Conservation (phyloP, 2,888 invertebrate genomes). For the Tenthredo mesomela region DNA sequence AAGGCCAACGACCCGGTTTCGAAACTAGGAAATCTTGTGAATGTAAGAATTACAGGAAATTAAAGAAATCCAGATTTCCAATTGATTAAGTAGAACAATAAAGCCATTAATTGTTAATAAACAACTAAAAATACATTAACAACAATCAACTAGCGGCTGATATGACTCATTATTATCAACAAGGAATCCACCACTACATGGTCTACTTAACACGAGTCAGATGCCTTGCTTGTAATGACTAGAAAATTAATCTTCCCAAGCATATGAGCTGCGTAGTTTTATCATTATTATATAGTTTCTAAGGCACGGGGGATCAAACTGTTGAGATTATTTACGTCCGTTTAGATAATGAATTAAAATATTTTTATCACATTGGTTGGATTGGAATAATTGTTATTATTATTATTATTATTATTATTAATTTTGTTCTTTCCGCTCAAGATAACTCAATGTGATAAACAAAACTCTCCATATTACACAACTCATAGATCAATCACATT, state of each 20-base stretch:
- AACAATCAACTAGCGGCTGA: background rate
- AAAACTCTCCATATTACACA: background rate
- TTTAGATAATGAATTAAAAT: slow-evolving; percentile 7
- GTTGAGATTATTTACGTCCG: background rate
- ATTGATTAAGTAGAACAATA: background rate
- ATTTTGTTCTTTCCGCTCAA: background rate
- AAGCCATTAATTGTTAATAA: background rate
- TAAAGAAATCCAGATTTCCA: background rate
- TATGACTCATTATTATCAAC: slow-evolving; percentile 2
- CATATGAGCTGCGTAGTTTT: background rate
- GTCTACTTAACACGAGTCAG: slow-evolving; percentile 13
- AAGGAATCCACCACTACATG: slow-evolving; percentile 3
- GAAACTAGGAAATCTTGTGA: background rate
- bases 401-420: background rate
- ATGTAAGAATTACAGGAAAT: background rate
- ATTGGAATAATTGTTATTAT: background rate
- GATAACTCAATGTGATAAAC: background rate
- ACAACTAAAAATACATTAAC: background rate
- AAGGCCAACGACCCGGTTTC: slow-evolving; percentile 36
- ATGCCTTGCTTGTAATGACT: background rate
- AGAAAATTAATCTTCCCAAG: background rate
- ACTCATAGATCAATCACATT: background rate
- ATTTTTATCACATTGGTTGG: background rate
- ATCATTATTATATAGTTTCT: slow-evolving; percentile 2
- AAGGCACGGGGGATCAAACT: background rate